phyloP scores from a whole-genome alignment of 2,888 invertebrate genomes.

The Embidobia sp. region DNA sequence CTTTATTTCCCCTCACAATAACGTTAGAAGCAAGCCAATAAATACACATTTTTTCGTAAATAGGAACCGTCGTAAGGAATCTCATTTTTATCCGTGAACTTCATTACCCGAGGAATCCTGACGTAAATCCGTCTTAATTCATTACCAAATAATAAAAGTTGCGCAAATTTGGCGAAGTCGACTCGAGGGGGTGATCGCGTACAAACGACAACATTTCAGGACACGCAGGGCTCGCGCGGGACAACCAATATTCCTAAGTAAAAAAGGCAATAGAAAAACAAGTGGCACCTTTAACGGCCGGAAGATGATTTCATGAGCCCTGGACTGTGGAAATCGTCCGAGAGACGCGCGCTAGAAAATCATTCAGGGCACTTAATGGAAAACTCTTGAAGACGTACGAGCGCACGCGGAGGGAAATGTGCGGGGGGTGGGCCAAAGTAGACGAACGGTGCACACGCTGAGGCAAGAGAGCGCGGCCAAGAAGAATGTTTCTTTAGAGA shows the following conservation, averaged over 20 bases:
- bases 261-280: conserved; percentile 56
- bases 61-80: no score
- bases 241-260: conserved; percentile 42
- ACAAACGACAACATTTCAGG: conserved; percentile 35
- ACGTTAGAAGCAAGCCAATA: no score
- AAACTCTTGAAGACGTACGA: conserved; percentile 59
- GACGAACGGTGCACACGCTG: conserved; percentile 66
- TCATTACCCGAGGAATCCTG: conserved; percentile 20
- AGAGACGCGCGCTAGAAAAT: conserved; percentile 44
- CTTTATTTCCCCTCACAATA: no score
- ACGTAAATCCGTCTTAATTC: conserved; percentile 31
- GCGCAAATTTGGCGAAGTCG: conserved; percentile 12
- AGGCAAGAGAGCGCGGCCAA: conserved; percentile 59
- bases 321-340: conserved; percentile 28
- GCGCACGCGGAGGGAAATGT: conserved; percentile 43
- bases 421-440: conserved; percentile 50
- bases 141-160: conserved; percentile 38
- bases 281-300: conserved; percentile 48
- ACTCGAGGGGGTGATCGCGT: conserved; percentile 29
- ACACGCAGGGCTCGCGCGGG: no score
- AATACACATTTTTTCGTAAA: no score
- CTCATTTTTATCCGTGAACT: no score
- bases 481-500: conserved; percentile 60
- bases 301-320: conserved; percentile 54
- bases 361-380: conserved; percentile 69